Evolutionary conservation across 2,888 invertebrate genomes (phyloP).

Genomic region (Margaritifera margaritifera): DNA sequence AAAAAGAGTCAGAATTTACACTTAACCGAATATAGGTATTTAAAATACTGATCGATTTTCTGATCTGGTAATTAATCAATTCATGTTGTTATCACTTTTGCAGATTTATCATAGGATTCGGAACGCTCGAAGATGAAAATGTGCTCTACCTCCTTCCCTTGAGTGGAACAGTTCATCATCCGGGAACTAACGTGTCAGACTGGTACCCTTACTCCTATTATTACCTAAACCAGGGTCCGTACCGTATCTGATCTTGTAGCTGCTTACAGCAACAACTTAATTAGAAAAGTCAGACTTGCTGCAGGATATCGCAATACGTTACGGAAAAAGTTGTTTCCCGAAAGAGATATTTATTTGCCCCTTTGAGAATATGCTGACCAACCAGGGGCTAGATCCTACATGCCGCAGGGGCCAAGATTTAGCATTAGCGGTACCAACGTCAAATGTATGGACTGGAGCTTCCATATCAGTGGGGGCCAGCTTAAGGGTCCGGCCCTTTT

Average conservation of each 20-base stretch:
- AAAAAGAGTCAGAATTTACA: no score
- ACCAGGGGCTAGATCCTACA: slow-evolving; percentile 43
- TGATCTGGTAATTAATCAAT: no score
- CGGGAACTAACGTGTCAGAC: slow-evolving; percentile 36
- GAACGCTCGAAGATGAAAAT: slow-evolving; percentile 28
- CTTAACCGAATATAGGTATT: no score
- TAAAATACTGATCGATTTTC: no score
- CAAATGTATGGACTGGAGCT: slow-evolving; percentile 56
- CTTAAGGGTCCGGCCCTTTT: slow-evolving; percentile 45
- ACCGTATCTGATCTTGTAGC: slow-evolving; percentile 25
- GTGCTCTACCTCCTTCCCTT: slow-evolving; percentile 44
- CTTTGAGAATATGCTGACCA: slow-evolving; percentile 33
- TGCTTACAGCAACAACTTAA: slow-evolving; percentile 29
- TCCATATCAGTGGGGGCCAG: slow-evolving; percentile 46
- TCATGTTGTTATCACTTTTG: no score
- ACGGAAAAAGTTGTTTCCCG: slow-evolving; percentile 35
- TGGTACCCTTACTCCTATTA: slow-evolving; percentile 47
- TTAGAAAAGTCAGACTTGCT: slow-evolving; percentile 35
- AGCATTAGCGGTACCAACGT: slow-evolving; percentile 45
- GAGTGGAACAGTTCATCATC: slow-evolving; percentile 38
- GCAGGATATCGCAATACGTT: slow-evolving; percentile 35
- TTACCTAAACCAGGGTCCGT: slow-evolving; percentile 53
- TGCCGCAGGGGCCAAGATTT: slow-evolving; percentile 51
- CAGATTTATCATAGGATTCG: slow-evolving; percentile 15
- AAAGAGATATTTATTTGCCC: slow-evolving; percentile 23